Evolutionary conservation across 2,888 invertebrate genomes (phyloP).

Genomic region (Electrophaes corylata): DNA sequence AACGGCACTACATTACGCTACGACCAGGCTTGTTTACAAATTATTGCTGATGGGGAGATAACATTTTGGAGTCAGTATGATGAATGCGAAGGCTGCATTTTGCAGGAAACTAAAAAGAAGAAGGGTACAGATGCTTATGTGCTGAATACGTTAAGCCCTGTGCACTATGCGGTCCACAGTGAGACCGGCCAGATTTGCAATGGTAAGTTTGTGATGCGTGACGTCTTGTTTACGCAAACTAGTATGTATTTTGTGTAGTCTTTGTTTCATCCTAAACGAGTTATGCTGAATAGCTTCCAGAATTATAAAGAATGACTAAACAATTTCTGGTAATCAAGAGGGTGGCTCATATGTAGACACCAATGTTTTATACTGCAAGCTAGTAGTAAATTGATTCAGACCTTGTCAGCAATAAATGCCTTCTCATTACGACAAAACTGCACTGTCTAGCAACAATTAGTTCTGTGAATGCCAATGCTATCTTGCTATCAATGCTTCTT

Average conservation of each 20-base stretch:
- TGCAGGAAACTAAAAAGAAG: conserved; percentile 54
- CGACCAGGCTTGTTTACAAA: conserved; percentile 77
- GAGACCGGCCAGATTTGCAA: conserved; percentile 64
- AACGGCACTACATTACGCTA: conserved; percentile 59
- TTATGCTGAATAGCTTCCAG: background rate
- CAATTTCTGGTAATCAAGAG: no score
- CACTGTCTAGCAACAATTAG: no score
- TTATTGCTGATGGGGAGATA: conserved; percentile 59
- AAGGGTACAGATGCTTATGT: conserved; percentile 51
- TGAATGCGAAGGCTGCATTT: conserved; percentile 72
- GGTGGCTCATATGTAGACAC: no score
- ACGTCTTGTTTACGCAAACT: conserved; percentile 35
- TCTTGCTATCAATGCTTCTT: no score
- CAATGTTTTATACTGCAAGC: no score
- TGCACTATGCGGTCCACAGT: conserved; percentile 61
- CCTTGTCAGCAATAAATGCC: no score
- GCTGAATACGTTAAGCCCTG: conserved; percentile 64
- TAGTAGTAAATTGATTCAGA: no score
- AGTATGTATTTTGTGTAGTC: background rate
- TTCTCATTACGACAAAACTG: no score
- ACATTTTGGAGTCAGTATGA: conserved; percentile 74
- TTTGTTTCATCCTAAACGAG: conserved; percentile 13
- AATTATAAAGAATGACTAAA: background rate
- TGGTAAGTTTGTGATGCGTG: conserved; percentile 52
- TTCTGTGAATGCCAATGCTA: no score